Conservation (phyloP, 1,140 invertebrate species). For the Thaumatotibia leucotreta region DNA sequence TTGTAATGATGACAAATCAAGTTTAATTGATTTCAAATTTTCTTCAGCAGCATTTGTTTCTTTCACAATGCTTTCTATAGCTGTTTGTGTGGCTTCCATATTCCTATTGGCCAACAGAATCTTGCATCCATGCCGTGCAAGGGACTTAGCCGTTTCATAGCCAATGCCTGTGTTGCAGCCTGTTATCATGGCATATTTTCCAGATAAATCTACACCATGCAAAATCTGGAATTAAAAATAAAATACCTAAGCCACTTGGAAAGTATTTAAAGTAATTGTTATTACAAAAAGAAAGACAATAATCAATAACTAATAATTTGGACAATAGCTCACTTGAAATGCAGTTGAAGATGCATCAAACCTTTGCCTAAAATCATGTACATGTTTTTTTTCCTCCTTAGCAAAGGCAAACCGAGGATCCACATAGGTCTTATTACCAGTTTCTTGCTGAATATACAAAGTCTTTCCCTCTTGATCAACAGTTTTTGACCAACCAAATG, state of each 20-base stretch:
- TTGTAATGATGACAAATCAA: conserved; percentile 85
- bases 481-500: conserved; percentile 92
- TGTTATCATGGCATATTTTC: conserved; percentile 90
- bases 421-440: conserved; percentile 86
- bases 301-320: too few species aligned
- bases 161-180: conserved; percentile 96
- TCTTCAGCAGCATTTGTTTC: conserved; percentile 82
- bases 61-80: conserved; percentile 81
- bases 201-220: conserved; percentile 90
- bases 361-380: conserved; percentile 86
- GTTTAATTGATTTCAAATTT: conserved; percentile 81
- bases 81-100: conserved; percentile 80
- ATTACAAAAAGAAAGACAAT: too few species aligned
- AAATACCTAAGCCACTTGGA: too few species aligned
- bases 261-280: too few species aligned
- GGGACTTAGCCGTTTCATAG: conserved; percentile 92
- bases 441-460: conserved; percentile 71
- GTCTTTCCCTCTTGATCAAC: conserved; percentile 84
- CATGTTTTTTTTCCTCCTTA: conserved; percentile 87
- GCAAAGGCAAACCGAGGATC: conserved; percentile 95
- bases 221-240: conserved; percentile 78
- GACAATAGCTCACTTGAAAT: conserved; percentile 78
- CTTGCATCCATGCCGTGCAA: conserved; percentile 92
- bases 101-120: conserved; percentile 92
- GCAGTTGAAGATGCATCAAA: conserved; percentile 92